These are phyloP conservation scores for Steinernema hermaphroditum DNA, from an alignment of 2,888 invertebrate species.

Conservation along the genomic window DNA sequence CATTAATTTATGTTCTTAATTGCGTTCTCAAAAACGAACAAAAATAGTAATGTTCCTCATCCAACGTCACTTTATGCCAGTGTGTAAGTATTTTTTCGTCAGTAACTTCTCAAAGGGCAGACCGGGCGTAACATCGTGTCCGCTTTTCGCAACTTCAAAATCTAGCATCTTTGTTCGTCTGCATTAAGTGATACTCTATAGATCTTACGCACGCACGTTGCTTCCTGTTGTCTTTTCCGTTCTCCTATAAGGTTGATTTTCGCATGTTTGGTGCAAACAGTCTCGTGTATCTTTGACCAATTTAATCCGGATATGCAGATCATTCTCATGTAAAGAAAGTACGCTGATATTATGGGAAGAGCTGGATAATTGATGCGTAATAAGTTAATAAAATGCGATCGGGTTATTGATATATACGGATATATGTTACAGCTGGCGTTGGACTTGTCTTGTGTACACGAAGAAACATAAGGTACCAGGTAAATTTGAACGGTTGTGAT, in stretches of 20 bases:
- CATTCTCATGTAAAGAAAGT: not conserved
- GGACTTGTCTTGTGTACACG: no score
- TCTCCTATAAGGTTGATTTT: not conserved
- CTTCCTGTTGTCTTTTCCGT: conserved; percentile 6
- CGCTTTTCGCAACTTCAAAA: not conserved
- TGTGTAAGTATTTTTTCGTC: not conserved
- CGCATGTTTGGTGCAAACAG: no score
- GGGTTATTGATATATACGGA: not conserved
- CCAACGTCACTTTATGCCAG: conserved; percentile 27
- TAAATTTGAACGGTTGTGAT: no score
- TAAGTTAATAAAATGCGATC: conserved; percentile 27
- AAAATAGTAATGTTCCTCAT: not conserved
- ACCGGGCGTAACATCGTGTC: no score
- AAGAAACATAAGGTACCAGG: no score
- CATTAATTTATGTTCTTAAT: not conserved
- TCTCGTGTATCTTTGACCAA: not conserved
- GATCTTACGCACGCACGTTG: not conserved
- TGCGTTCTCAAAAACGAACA: not conserved
- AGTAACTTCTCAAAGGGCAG: not conserved
- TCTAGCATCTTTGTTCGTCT: not conserved
- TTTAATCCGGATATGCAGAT: not conserved
- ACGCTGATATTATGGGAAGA: conserved; percentile 6
- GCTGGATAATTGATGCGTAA: conserved; percentile 25
- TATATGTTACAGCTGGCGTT: no score
- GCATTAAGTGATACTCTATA: not conserved